Evolutionary conservation across 2,113 vertebrate genomes (phyloP).

Genomic region (Siniperca chuatsi): DNA sequence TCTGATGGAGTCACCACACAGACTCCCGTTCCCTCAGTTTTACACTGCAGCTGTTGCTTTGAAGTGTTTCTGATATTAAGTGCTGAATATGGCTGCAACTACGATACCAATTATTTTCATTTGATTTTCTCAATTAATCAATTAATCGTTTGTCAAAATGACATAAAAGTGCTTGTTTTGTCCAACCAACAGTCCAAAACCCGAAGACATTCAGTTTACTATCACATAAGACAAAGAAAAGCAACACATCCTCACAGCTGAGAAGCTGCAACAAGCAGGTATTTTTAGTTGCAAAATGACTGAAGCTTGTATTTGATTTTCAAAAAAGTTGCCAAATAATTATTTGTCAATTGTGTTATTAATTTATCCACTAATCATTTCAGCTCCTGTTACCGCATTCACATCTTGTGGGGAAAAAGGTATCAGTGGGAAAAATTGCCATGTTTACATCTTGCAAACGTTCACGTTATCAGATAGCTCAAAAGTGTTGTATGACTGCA

Average conservation of each 20-base stretch:
- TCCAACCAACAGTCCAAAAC: too few species aligned
- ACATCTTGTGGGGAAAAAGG: neutral
- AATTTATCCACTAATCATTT: neutral
- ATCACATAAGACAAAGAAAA: too few species aligned
- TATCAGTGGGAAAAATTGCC: neutral
- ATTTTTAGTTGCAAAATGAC: too few species aligned
- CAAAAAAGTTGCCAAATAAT: neutral
- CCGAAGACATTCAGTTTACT: too few species aligned
- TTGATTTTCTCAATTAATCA: neutral
- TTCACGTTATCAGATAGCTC: too few species aligned
- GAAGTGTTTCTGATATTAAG: neutral
- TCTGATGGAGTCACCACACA: conserved; percentile 1
- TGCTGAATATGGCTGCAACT: neutral
- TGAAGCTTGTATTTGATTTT: neutral
- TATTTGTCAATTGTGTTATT: neutral
- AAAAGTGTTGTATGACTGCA: neutral
- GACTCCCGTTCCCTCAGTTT: neutral
- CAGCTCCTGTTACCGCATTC: neutral
- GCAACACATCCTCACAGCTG: neutral
- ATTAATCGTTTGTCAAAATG: neutral
- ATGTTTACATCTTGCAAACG: neutral
- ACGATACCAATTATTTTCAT: neutral
- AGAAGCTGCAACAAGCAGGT: neutral
- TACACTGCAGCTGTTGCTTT: neutral
- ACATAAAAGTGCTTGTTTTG: neutral